Conservation (phyloP, 2,113 vertebrate genomes). For the Meles meles region DNA sequence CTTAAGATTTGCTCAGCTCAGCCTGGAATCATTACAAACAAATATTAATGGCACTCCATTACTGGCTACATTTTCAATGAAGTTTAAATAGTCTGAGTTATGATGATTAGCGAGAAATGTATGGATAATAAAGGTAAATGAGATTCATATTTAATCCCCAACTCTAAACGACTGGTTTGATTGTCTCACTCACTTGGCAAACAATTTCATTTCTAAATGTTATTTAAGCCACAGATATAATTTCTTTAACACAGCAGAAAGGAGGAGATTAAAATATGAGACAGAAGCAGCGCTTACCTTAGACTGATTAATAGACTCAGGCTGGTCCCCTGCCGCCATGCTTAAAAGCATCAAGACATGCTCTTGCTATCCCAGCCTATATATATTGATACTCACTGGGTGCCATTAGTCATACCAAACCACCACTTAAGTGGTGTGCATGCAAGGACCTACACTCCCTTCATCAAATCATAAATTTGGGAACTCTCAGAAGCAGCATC, state of each 20-base stretch:
- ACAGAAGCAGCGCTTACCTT: constrained; percentile 76
- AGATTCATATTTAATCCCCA: constrained; percentile 70
- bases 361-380: constrained; percentile 71
- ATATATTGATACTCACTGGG: constrained; percentile 68
- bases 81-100: constrained; percentile 71
- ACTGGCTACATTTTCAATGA: constrained; percentile 42
- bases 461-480: constrained; percentile 82
- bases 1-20: constrained; percentile 48
- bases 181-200: constrained; percentile 76
- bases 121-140: constrained; percentile 72
- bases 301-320: constrained; percentile 80
- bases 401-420: constrained; percentile 82
- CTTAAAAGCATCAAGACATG: constrained; percentile 78
- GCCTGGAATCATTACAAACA: constrained; percentile 70
- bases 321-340: constrained; percentile 62
- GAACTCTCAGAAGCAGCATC: constrained; percentile 56
- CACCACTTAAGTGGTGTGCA: constrained; percentile 74
- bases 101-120: constrained; percentile 67
- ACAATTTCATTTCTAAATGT: constrained; percentile 72
- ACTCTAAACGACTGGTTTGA: constrained; percentile 56
- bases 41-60: constrained; percentile 63
- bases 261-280: constrained; percentile 76
- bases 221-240: constrained; percentile 67
- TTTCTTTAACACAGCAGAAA: constrained; percentile 76
- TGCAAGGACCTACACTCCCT: constrained; percentile 74